Conservation (phyloP, 2,797 vertebrate species). For the Galagoides demidoff region DNA sequence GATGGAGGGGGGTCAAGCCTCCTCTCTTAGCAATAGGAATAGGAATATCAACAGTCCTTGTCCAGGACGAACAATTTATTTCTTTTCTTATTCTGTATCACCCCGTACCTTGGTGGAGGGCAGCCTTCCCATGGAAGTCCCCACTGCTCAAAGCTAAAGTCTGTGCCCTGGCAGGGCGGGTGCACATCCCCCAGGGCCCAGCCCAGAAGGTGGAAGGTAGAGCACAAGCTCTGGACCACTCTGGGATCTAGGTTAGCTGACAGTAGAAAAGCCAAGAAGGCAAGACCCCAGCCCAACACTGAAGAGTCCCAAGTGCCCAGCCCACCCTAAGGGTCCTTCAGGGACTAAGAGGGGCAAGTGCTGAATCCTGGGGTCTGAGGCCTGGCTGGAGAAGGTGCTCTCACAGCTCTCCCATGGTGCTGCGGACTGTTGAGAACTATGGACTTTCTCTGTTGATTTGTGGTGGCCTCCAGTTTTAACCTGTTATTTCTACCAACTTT, state of each 20-base stretch:
- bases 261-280: accelerated
- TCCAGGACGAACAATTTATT: neutral
- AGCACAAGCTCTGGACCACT: neutral
- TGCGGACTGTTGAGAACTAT: neutral
- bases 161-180: neutral
- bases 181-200: no score
- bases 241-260: neutral
- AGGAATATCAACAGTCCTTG: neutral
- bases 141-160: neutral
- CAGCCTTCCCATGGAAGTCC: neutral
- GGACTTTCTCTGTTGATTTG: neutral
- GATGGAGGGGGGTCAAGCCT: neutral
- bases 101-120: neutral
- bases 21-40: neutral
- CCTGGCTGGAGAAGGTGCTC: neutral
- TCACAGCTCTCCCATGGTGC: neutral
- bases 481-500: neutral
- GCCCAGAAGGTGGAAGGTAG: neutral
- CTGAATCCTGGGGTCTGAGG: neutral
- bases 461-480: neutral
- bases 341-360: neutral
- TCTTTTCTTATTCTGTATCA: neutral
- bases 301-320: neutral
- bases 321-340: neutral
- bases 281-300: neutral